Percentiles rank a stretch among this genome's conserved stretches.
Evolutionary conservation across 2,888 invertebrate species (phyloP).

Genomic region (Orthosia cruda): DNA sequence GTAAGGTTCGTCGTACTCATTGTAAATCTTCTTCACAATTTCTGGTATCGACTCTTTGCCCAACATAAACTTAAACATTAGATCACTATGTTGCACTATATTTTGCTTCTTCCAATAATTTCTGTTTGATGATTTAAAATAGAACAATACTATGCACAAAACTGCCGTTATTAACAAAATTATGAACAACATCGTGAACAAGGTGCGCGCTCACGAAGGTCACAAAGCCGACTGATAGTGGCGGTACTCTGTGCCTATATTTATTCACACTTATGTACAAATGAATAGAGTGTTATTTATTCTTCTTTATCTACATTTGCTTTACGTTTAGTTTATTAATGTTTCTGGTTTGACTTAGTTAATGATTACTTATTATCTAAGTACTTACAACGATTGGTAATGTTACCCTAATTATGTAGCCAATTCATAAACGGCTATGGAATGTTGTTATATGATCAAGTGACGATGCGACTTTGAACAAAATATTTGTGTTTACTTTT

Average conservation of each 20-base stretch:
- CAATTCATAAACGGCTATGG: no score
- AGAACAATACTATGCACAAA: slow-evolving; percentile 65
- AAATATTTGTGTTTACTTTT: background rate
- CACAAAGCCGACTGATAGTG: slow-evolving; percentile 31
- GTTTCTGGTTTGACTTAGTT: background rate
- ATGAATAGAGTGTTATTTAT: slow-evolving; percentile 3
- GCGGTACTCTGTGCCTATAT: background rate
- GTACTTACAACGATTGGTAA: background rate
- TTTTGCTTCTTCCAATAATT: slow-evolving; percentile 82
- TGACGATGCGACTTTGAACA: background rate
- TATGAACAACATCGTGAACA: slow-evolving; percentile 53
- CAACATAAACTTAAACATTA: slow-evolving; percentile 74
- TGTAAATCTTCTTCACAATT: slow-evolving; percentile 77
- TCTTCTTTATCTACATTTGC: background rate
- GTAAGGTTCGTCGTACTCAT: slow-evolving; percentile 71
- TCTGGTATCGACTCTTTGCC: slow-evolving; percentile 78
- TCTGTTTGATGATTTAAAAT: slow-evolving; percentile 56
- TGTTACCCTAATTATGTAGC: background rate
- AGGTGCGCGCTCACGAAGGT: slow-evolving; percentile 17
- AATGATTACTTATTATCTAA: background rate
- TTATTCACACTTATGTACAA: slow-evolving; percentile 2
- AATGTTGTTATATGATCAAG: background rate
- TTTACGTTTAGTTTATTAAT: slow-evolving; percentile 19
- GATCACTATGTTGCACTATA: slow-evolving; percentile 73
- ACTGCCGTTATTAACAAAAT: slow-evolving; percentile 58